Conservation (phyloP, 2,113 vertebrate genomes). For the Mus spicilegus region DNA sequence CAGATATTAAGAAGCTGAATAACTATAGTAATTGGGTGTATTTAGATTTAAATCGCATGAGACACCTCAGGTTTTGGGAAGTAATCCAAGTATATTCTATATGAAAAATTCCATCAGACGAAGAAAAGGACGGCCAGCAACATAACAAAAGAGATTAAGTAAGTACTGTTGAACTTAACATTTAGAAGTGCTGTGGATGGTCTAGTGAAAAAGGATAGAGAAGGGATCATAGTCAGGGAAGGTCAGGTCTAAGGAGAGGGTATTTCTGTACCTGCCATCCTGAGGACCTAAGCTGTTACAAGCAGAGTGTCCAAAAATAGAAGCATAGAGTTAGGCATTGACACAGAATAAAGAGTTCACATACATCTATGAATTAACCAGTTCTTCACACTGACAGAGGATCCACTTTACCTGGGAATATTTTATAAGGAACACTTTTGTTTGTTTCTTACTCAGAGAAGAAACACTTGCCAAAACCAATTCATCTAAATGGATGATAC, state of each 20-base stretch:
- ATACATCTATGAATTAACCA: neutral
- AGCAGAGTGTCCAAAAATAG: neutral
- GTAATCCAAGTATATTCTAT: neutral
- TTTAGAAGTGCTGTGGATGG: neutral
- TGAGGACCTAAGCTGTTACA: neutral
- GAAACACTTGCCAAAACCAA: neutral
- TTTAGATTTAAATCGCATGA: neutral
- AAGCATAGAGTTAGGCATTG: neutral
- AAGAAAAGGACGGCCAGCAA: neutral
- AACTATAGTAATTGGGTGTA: neutral
- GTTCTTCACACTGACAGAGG: neutral
- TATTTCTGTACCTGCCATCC: neutral
- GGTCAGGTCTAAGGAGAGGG: neutral
- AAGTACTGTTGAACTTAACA: neutral
- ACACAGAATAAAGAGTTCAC: neutral
- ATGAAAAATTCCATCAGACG: neutral
- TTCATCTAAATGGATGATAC: neutral
- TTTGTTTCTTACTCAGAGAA: slow-evolving; percentile 3
- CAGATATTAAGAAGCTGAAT: neutral
- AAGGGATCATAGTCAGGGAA: neutral
- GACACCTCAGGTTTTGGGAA: neutral
- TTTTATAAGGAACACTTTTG: neutral
- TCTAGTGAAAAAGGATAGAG: neutral
- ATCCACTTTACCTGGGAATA: neutral
- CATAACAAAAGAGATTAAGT: neutral